phyloP scores from a whole-genome alignment of 2,113 vertebrate genomes.

The Pyrgilauda ruficollis region DNA sequence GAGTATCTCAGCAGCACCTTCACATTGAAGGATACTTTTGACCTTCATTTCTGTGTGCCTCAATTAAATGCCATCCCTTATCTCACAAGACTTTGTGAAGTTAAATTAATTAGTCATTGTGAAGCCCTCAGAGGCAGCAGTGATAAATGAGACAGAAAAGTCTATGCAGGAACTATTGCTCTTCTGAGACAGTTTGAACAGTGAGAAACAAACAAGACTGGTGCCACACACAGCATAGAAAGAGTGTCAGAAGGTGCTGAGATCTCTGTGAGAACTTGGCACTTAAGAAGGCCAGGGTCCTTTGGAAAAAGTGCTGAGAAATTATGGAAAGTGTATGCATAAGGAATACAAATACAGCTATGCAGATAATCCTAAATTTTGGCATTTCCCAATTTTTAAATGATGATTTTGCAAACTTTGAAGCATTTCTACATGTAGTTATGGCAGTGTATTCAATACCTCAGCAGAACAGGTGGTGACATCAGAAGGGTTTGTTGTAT shows the following conservation, averaged over 20 bases:
- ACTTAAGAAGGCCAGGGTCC: not conserved
- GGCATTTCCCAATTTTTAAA: not conserved
- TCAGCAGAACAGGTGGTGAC: not conserved
- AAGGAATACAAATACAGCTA: not conserved
- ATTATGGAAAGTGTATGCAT: not conserved
- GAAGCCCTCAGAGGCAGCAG: slow-evolving; percentile 24
- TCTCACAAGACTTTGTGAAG: slow-evolving; percentile 23
- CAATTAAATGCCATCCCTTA: slow-evolving; percentile 32
- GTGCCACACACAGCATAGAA: not conserved
- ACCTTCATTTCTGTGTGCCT: slow-evolving; percentile 18
- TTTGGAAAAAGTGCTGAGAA: not conserved
- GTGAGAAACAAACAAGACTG: not conserved
- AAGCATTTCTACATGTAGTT: not conserved
- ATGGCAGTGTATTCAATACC: not conserved
- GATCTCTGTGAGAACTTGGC: not conserved
- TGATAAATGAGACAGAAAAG: slow-evolving; percentile 52
- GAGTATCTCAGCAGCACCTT: not conserved
- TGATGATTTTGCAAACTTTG: not conserved
- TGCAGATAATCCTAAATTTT: not conserved
- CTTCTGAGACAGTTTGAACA: not conserved
- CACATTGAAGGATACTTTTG: not conserved
- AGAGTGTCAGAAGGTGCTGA: not conserved
- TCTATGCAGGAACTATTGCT: slow-evolving; percentile 3
- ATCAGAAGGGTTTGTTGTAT: not conserved
- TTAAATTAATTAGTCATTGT: slow-evolving; percentile 56